Percentiles rank a stretch among this genome's conserved stretches.
These are phyloP conservation scores for Pseudomyrmex pallidus DNA, from an alignment of 1,140 invertebrate genomes.

Conservation along the genomic window DNA sequence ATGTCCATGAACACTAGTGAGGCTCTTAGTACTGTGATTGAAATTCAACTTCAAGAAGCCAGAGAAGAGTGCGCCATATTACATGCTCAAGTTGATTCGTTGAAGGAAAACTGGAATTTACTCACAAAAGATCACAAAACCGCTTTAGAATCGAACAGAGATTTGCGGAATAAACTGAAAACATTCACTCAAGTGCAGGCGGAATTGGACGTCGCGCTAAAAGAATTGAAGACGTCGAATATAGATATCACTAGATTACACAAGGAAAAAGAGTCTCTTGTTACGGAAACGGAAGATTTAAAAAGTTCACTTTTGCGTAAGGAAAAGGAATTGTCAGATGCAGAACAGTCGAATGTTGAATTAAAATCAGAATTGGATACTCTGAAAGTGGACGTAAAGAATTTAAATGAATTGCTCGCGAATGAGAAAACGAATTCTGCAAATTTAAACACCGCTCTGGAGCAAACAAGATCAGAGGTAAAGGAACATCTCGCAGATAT, in stretches of 20 bases:
- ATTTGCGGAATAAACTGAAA: conserved; percentile 39
- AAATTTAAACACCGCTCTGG: conserved; percentile 39
- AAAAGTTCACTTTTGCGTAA: conserved; percentile 40
- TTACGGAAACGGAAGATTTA: conserved; percentile 50
- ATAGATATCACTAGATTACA: conserved; percentile 42
- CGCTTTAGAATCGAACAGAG: conserved; percentile 12
- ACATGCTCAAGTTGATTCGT: conserved; percentile 67
- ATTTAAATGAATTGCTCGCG: conserved; percentile 50
- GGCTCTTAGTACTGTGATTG: conserved; percentile 81
- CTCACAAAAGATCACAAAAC: conserved; percentile 18
- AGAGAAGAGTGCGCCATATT: conserved; percentile 76
- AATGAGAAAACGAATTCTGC: conserved; percentile 33
- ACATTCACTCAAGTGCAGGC: conserved; percentile 36
- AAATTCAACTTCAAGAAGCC: conserved; percentile 82
- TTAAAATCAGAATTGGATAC: conserved; percentile 61
- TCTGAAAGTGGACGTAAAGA: conserved; percentile 59
- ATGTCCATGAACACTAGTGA: conserved; percentile 73
- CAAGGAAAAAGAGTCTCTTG: conserved; percentile 47
- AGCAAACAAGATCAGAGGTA: conserved; percentile 15
- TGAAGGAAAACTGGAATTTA: conserved; percentile 49
- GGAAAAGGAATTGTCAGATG: conserved; percentile 57
- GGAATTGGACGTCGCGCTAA: conserved; percentile 36
- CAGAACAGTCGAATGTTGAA: conserved; percentile 60
- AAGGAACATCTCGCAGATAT: conserved; percentile 49
- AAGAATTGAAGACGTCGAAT: conserved; percentile 35